These are phyloP conservation scores for Noctua fimbriata DNA, from an alignment of 2,888 invertebrate species.

Conservation along the genomic window DNA sequence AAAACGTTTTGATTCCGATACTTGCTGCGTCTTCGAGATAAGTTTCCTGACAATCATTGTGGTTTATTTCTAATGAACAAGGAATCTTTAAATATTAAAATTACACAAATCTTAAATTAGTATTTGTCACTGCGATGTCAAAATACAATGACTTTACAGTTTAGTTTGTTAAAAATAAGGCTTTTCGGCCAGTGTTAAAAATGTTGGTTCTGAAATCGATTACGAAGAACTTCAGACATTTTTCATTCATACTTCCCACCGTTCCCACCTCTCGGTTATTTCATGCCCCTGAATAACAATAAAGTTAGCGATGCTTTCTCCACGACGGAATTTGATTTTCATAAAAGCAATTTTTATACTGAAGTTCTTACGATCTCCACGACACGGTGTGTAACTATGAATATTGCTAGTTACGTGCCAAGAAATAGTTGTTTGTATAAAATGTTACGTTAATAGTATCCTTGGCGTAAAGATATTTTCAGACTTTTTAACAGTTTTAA, in stretches of 20 bases:
- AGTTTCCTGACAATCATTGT: conserved; percentile 35
- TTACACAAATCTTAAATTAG: neutral
- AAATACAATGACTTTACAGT: conserved; percentile 12
- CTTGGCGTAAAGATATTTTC: neutral
- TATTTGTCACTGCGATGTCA: conserved; percentile 27
- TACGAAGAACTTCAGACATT: conserved; percentile 4
- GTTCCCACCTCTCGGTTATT: conserved; percentile 14
- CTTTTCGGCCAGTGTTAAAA: conserved; percentile 22
- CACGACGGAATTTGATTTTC: conserved; percentile 69
- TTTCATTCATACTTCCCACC: conserved; percentile 16
- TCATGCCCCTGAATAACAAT: conserved; percentile 38
- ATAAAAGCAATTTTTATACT: conserved; percentile 65
- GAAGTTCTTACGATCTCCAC: conserved; percentile 52
- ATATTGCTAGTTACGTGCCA: conserved; percentile 27
- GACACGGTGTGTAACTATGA: conserved; percentile 33
- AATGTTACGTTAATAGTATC: conserved; percentile 1
- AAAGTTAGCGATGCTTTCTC: conserved; percentile 53
- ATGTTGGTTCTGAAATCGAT: conserved; percentile 17
- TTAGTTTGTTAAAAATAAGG: neutral
- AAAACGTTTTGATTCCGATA: conserved; percentile 7
- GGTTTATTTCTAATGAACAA: neutral
- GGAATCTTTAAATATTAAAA: neutral
- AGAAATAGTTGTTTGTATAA: conserved; percentile 13
- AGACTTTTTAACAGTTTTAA: neutral
- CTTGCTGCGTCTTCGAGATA: neutral